Conservation (phyloP, 2,888 invertebrate genomes). For the Calliopum simillimum region DNA sequence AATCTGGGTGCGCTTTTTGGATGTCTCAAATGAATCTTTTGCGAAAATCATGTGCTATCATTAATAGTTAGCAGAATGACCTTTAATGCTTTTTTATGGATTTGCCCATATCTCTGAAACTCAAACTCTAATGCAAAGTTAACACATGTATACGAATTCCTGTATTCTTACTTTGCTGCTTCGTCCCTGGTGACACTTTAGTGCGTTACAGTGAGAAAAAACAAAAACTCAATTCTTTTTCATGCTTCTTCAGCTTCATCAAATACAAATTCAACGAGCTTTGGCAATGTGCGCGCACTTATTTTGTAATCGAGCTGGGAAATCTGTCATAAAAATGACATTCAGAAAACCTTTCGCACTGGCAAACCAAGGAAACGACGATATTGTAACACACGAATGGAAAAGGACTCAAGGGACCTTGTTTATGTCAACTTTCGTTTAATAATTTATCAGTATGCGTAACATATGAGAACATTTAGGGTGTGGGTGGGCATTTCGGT, state of each 20-base stretch:
- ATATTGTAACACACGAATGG: constrained; percentile 48
- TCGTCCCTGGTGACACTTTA: constrained; percentile 62
- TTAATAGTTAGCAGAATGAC: background rate
- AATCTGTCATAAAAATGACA: constrained; percentile 65
- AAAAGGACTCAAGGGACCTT: constrained; percentile 67
- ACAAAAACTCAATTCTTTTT: too few relatives aligned
- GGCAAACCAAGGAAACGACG: constrained; percentile 19
- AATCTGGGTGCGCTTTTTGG: too few relatives aligned
- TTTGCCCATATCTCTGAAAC: background rate
- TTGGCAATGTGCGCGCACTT: constrained; percentile 22
- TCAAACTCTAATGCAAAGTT: constrained; percentile 39
- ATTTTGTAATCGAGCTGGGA: constrained; percentile 59
- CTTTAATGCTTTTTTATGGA: background rate
- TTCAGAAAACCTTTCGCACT: constrained; percentile 35
- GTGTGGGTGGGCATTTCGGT: constrained; percentile 17
- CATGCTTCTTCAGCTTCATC: constrained; percentile 54
- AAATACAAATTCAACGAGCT: constrained; percentile 50
- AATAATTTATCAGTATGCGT: constrained; percentile 58
- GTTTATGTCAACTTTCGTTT: constrained; percentile 65
- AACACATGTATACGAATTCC: constrained; percentile 43
- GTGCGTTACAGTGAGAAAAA: constrained; percentile 38
- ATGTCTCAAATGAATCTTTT: too few relatives aligned
- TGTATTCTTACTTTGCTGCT: background rate
- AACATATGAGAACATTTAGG: constrained; percentile 46
- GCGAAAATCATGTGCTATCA: too few relatives aligned